Base-by-base conservation (phyloP, 2,113 vertebrate genomes). In the Pimephales promelas region DNA sequence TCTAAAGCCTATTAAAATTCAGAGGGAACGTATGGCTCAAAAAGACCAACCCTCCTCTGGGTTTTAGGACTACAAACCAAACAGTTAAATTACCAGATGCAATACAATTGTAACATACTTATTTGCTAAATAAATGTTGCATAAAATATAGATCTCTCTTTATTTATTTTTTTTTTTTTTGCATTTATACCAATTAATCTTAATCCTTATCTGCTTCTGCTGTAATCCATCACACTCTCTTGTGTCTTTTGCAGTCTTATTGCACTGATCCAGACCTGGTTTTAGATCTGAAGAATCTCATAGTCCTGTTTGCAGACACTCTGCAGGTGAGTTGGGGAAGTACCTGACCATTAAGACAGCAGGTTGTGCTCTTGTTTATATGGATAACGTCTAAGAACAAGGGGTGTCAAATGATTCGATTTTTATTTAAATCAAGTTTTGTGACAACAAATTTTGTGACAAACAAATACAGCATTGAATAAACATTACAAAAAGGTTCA, bases 211-310 rank as follows among this genome's bases (percentile, higher is more conserved):
- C 5, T 80, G 36, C 5, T 28, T 57, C 10, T 59, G n/a, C n/a
- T 40, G 18, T 57, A 75, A 73, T n/a, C n/a, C 8, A 89, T 95
- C 5, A 95, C 94, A 0, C 34, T 83, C 54, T 56, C 49, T 81
- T 74, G 43, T 86, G 40, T 62, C 87, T 91, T 91, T 87, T 81
- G 10, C 88, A 99, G 98, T 99, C 98, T 1, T 99, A 97, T 91
- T 98, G 98, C 87, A 96, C 98, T 0, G 96, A 99, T 89, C 98
- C 98, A 0, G 92, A 98, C 91, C 93, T 99, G 76, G 95, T 99
- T 49, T 85, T 99, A 92, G 97, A 98, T 87, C 92, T 99, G 92
- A 99, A 99, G 94, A 98, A 98, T 91, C 98, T 99, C 86, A 98
- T 99, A 0, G 97, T 99, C 26, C 95, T 98, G 28, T 99, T 99